Conservation (phyloP, 2,797 vertebrate genomes). For the Lerista edwardsae region DNA sequence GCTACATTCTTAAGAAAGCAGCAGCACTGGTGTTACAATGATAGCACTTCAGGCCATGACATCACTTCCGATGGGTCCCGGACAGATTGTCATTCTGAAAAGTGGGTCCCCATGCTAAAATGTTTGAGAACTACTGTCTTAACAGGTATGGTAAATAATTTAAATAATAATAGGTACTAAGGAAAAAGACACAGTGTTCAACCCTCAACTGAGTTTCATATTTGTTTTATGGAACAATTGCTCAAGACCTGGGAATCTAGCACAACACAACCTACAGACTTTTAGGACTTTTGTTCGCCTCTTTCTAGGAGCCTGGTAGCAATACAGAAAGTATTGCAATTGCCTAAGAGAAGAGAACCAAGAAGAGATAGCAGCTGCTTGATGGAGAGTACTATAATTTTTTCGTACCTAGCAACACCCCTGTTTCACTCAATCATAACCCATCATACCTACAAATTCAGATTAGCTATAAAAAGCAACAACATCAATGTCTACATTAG, state of each 20-base stretch:
- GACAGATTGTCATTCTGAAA: too few relatives aligned
- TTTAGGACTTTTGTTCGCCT: background rate
- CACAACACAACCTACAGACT: background rate
- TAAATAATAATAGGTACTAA: background rate
- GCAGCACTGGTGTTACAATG: too few relatives aligned
- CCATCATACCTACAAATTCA: background rate
- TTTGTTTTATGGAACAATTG: background rate
- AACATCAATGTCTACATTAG: conserved; percentile 48
- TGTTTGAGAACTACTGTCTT: too few relatives aligned
- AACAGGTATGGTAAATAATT: background rate
- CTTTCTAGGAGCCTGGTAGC: background rate
- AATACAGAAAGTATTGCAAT: background rate
- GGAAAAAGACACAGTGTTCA: background rate
- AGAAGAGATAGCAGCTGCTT: background rate
- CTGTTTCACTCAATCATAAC: background rate
- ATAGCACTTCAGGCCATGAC: too few relatives aligned
- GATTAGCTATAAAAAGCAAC: background rate
- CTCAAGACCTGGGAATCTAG: background rate
- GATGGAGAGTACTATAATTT: background rate
- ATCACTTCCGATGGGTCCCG: too few relatives aligned
- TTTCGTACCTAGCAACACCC: background rate
- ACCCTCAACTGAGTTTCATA: background rate
- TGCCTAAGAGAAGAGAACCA: background rate
- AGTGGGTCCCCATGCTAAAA: too few relatives aligned
- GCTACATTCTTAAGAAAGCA: too few relatives aligned